Base-by-base conservation (phyloP, 2,888 invertebrate genomes). In the Agapetus fuscipes region DNA sequence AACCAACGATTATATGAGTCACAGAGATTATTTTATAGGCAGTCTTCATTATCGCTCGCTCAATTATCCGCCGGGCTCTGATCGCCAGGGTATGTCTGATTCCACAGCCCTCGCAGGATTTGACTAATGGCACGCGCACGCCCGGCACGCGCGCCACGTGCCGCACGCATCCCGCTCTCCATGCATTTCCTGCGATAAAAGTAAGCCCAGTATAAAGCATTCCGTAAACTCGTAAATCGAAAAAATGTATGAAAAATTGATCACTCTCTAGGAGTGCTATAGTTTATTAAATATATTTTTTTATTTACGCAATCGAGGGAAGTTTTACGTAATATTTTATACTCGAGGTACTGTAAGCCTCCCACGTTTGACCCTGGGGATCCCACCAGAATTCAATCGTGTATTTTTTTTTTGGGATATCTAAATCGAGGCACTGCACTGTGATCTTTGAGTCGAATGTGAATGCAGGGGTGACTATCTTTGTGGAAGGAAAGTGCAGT, bases 381-480 rank as follows among this genome's bases (percentile, higher is more conserved):
- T 20, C 20, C 9, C 20, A 4, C 20, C 20, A 20, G 4, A 20
- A 30, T 34, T 39, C 39, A 25, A 39, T 38, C 29, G 39, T 34
- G 30, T 34, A 27, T 29, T 37, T 42, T 41, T 42, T 17, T 20
- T n/a, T n/a, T 25, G 11, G 27, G 30, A 42, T 42, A 42, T 34
- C 41, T 26, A 37, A 38, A 38, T 42, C 35, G 42, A 30, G 25
- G 38, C 28, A 33, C 28, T 32, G 30, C 28, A 15, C 17, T 27
- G 33, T 28, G 37, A 42, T 33, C 41, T 42, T 42, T 42, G 37
- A 42, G 26, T 37, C 37, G n/a, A n/a, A n/a, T n/a, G n/a, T n/a
- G n/a, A n/a, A n/a, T n/a, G n/a, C n/a, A n/a, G n/a, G n/a, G n/a
- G n/a, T n/a, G n/a, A n/a, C n/a, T n/a, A n/a, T n/a, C n/a, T n/a